Evolutionary conservation across 2,888 invertebrate species (phyloP), one percentile per base, ranked within the genome.

Genomic region (Polymixis lichenea): DNA sequence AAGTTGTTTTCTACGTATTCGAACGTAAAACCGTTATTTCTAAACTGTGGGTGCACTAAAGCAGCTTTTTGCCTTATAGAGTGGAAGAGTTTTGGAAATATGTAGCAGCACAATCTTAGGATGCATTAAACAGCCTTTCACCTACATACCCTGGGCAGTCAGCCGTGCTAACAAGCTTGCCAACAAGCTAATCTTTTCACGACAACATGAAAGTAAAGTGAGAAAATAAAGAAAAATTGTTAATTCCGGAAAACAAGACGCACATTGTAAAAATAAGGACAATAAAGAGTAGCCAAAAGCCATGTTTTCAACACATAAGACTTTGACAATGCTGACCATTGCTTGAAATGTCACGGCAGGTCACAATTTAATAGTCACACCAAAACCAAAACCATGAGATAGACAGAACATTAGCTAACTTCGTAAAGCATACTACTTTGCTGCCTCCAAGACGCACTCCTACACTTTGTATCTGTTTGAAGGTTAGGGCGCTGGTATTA

Each of bases 21-120:
- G 70, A 17, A 60, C 19, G 4, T 13, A 53, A 17, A 11, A 51
- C 78, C 25, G 58, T 60, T 78, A 51, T 71, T 76, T 60, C 0
- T 4, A 58, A 46, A 38, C 17, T 58, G 28, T 78, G n/a, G 43
- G 32, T 51, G 19, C 43, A 19, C 0, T 25, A 5, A 22, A 49
- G 8, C 22, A 25, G 46, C 19, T 13, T 28, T 22, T 13, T 22
- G n/a, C 43, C 32, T 1, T 53, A 19, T 3, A 46, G 22, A 51
- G 51, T 25, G 25, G 49, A 5, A 1, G 5, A 38, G 17, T 25
- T 75, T 15, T 25, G 8, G 0, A 17, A 73, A 74, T 15, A 25
- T 5, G 17, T 60, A 25, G 8, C 4, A 38, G 19, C 5, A 60
- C 0, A 32, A 32, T 66, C 32, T 22, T n/a, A 53, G 15, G 28